phyloP scores from a whole-genome alignment of 2,888 invertebrate species.

The Limnephilus auricula region DNA sequence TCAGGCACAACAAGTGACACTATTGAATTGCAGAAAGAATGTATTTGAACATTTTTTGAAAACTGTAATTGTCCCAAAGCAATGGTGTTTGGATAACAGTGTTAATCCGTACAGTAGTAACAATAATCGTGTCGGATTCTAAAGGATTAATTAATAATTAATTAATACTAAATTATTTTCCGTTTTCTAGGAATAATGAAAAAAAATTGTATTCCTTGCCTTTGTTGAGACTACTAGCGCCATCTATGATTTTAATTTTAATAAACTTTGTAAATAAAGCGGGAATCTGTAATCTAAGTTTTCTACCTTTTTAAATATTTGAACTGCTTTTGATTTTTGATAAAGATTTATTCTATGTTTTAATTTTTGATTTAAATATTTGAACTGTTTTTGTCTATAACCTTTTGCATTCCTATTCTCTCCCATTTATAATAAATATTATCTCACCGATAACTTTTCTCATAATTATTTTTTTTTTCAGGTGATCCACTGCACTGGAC shows the following conservation, averaged over 20 bases:
- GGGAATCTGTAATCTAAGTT: neutral
- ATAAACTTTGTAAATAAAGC: neutral
- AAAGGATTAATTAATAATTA: too few species aligned
- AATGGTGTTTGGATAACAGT: neutral
- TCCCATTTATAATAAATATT: neutral
- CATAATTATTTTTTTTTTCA: conserved; percentile 71
- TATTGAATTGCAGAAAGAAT: neutral
- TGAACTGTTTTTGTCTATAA: neutral
- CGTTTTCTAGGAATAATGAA: neutral
- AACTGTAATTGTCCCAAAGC: neutral
- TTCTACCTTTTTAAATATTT: neutral
- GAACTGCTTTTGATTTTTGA: neutral
- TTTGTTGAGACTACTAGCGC: neutral
- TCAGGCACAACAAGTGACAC: neutral
- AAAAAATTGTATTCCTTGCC: neutral
- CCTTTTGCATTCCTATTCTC: conserved; percentile 55
- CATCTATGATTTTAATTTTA: neutral
- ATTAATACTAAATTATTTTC: neutral
- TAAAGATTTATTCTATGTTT: too few species aligned
- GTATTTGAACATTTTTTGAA: neutral
- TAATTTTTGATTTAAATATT: neutral
- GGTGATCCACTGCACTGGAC: conserved; percentile 94
- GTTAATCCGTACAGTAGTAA: neutral
- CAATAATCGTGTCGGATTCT: neutral
- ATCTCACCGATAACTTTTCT: too few species aligned